Conservation (phyloP, 92 coral and sea anemone species). For the Zoanthus gigantus region DNA sequence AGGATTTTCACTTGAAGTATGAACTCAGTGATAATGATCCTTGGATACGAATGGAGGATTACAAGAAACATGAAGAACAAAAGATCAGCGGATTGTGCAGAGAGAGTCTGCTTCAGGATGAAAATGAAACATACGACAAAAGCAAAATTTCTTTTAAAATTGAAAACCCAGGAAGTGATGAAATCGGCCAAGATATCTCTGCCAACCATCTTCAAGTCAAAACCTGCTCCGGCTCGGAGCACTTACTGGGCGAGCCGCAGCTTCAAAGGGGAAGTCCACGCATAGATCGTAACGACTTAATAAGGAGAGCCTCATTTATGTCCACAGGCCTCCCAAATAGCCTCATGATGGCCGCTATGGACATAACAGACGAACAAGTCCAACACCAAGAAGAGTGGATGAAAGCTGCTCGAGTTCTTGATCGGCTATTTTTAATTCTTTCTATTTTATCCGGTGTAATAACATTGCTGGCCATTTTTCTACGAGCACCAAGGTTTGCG, state of each 20-base stretch:
- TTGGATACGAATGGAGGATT: conserved; percentile 45
- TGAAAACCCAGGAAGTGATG: neutral
- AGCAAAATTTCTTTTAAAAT: neutral
- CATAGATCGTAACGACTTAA: neutral
- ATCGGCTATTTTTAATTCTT: conserved; percentile 76
- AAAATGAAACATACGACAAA: neutral
- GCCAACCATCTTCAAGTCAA: neutral
- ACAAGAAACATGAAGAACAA: conserved; percentile 15
- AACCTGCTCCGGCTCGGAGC: neutral
- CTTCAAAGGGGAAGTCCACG: neutral
- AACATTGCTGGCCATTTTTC: conserved; percentile 72
- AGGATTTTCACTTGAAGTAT: neutral
- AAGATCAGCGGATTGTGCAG: neutral
- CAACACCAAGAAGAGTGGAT: conserved; percentile 82
- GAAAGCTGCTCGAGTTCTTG: conserved; percentile 88
- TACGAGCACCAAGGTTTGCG: conserved; percentile 76
- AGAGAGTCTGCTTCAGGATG: neutral
- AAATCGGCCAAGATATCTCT: neutral
- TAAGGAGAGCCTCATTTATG: neutral
- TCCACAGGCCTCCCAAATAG: conserved; percentile 32
- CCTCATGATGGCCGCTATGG: conserved; percentile 11
- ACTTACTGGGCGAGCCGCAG: neutral
- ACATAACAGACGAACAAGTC: conserved; percentile 51
- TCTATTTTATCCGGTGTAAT: conserved; percentile 65
- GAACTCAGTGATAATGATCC: conserved; percentile 1